Evolutionary conservation across 2,113 vertebrate genomes (phyloP), one percentile per base, ranked within the genome.

Genomic region (Rallus limicola): DNA sequence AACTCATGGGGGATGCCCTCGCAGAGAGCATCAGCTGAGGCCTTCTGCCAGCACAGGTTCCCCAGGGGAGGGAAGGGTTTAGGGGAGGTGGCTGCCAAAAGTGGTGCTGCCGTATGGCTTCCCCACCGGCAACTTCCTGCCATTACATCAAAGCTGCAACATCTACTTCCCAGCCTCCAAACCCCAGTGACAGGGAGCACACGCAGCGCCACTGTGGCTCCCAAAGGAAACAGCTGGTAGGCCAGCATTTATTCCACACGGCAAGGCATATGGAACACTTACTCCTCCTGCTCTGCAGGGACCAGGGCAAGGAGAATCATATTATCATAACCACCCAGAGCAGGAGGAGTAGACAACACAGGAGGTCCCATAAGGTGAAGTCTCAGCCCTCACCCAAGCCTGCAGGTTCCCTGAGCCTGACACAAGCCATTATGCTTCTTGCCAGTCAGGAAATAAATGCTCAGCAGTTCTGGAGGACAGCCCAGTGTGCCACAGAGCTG

Each of bases 371-470:
- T 46, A 29, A 52, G 23, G 25, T 55, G 17, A 89, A 81, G 31
- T 28, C 64, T 34, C 21, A 65, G 56, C 31, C 36, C 11, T 44
- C 36, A 11, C 20, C 10, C 25, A 76, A 69, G 48, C 16, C 38
- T 56, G 68, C 24, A 72, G 62, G 26, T 65, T 87, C 69, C 63
- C 56, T 29, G n/a, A 75, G 55, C 70, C 55, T 62, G 24, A 56
- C 56, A 50, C 15, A 63, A 89, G 31, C 56, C 53, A 38, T 58
- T 53, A 52, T 14, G 14, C 53, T 87, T 67, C 40, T 40, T 9
- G 1, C 18, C 52, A 36, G 31, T n/a, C n/a, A 48, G 40, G 24
- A 86, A 90, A 33, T 0, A 83, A 90, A 33, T 0, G 0, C 24
- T 74, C 40, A 55, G 40, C 56, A 70, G 36, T 21, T 78, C 48